These are phyloP conservation scores for Dendroctonus valens DNA, from an alignment of 1,140 invertebrate species.

Conservation along the genomic window DNA sequence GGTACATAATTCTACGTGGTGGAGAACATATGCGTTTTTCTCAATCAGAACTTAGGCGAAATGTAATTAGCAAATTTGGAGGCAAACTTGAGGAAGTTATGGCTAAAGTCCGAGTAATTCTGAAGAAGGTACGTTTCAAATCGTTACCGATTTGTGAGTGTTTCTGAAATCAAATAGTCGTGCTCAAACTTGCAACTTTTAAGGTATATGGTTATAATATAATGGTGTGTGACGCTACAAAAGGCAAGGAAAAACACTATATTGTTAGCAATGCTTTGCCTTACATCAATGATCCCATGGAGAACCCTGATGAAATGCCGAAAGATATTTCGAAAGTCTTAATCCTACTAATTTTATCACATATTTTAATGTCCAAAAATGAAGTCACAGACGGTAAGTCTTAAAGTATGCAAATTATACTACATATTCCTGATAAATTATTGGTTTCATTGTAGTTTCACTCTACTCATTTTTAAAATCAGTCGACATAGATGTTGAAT, in stretches of 20 bases:
- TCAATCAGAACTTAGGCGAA: conserved; percentile 38
- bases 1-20: conserved; percentile 38
- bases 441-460: conserved; percentile 35
- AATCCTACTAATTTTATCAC: conserved; percentile 39
- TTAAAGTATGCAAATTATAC: conserved; percentile 16
- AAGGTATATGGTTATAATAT: conserved; percentile 45
- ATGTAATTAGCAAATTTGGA: conserved; percentile 33
- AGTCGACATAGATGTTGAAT: conserved; percentile 37
- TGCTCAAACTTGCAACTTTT: conserved; percentile 16
- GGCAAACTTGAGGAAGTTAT: conserved; percentile 36
- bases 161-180: conserved; percentile 10
- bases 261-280: conserved; percentile 37
- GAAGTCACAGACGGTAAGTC: conserved; percentile 37
- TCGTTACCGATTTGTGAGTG: neutral
- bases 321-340: conserved; percentile 40
- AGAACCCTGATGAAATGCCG: conserved; percentile 25
- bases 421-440: conserved; percentile 13
- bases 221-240: conserved; percentile 33
- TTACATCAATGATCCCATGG: conserved; percentile 30
- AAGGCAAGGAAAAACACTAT: conserved; percentile 35
- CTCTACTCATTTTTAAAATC: conserved; percentile 40
- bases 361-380: conserved; percentile 43
- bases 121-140: conserved; percentile 36
- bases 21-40: conserved; percentile 35
- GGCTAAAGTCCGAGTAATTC: conserved; percentile 26